Evolutionary conservation across 2,113 vertebrate genomes (phyloP), one percentile per base, ranked within the genome.

Genomic region (Zootoca vivipara): DNA sequence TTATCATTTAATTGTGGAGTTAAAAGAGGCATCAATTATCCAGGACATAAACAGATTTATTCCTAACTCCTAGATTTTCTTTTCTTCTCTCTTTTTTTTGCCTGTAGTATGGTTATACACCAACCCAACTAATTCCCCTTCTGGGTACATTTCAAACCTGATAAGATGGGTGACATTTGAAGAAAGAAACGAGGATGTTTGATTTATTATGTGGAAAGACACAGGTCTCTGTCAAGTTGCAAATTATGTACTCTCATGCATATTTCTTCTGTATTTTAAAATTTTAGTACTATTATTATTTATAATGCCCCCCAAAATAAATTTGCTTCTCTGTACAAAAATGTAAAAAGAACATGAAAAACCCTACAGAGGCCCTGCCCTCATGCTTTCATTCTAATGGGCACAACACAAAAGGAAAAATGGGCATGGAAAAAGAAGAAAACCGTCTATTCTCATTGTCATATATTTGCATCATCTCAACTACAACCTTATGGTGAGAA

Each of bases 11-110:
- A 86, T 67, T 22, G 1, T 8, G 12, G 2, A 46, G 93, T 92
- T 90, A 77, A 88, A 89, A 91, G 67, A 73, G 74, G 62, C 42
- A 90, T 92, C 91, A 91, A 5, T 83, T 65, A 52, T 4, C 15
- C 52, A n/a, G 67, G 13, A 52, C 38, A 77, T 77, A 73, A 1
- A 87, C 90, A 85, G 16, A 92, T 93, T 90, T 90, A 81, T 85
- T 92, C 67, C 70, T 85, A 13, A 5, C 84, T 90, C 69, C n/a
- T 83, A 22, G 20, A 38, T 24, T 5, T 67, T 86, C 70, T 82
- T 89, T 87, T 93, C 35, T 56, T 22, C 87, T n/a, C 56, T 91
- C 65, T 15, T 33, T 15, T 7, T 24, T 3, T 26, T 26, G 2
- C 40, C 58, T 28, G 18, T 65, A 69, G 20, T 15, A 79, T 70